Base-by-base conservation (phyloP, 2,888 invertebrate species). In the Caradrina clavipalpis region DNA sequence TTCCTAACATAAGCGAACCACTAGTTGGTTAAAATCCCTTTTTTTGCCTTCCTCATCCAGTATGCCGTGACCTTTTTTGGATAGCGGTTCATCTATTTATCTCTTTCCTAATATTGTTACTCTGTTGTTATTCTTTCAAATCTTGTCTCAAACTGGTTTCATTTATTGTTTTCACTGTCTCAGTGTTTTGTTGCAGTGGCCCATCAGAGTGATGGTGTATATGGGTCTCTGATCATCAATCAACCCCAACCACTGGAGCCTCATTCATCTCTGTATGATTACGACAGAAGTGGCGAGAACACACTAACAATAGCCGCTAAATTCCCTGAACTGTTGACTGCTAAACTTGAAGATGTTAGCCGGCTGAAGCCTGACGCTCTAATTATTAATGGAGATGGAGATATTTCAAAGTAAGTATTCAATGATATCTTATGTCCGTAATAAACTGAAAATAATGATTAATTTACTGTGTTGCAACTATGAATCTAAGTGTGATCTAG, bases 181-280 rank as follows among this genome's bases (percentile, higher is more conserved):
- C 47, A 53, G 26, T 56, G 21, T 72, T 71, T 47, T 55, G 68
- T 91, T 92, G 39, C 90, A 97, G 97, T 97, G 11, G 83, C 96
- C 1, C 97, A 97, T 75, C 96, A 97, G 82, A 95, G 95, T 65
- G 97, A 97, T 74, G 97, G 97, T 0, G 88, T 97, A 1, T 96
- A 96, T 74, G 97, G 97, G 0, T 89, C 96, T 0, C 80, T 97
- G 13, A 91, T 97, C 3, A 94, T 97, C 10, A 96, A 97, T 56
- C 95, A 96, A 80, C 93, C 96, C 0, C 92, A 93, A 42, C 93
- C 92, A 0, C 76, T 93, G 58, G 95, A 96, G 56, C 92, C 93
- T 1, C 93, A 95, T 63, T 88, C 91, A 8, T 84, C 92, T 2
- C 77, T 95, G 45, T 96, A 95, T 68, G 95, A 95, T 81, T 96